phyloP scores from a whole-genome alignment of 2,113 vertebrate genomes.

The Ursus arctos region DNA sequence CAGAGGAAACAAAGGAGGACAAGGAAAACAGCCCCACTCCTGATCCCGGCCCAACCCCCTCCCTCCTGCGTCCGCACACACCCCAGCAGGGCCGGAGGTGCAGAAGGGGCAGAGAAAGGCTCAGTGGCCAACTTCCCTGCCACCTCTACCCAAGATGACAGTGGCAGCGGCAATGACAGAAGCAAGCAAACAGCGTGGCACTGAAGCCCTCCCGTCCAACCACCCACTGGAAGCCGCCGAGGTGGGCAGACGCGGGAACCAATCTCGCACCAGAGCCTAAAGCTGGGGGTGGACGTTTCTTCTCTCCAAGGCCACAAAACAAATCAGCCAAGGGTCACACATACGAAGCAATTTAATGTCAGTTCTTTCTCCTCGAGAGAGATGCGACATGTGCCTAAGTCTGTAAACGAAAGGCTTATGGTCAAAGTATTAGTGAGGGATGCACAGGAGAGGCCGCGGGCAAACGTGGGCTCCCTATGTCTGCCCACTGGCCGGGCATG shows the following conservation, averaged over 20 bases:
- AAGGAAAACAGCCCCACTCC: not conserved
- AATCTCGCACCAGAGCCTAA: not conserved
- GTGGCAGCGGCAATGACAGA: not conserved
- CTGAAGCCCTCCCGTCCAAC: not conserved
- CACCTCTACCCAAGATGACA: constrained; percentile 15
- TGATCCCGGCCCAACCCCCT: not conserved
- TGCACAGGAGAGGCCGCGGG: no score
- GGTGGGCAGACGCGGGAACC: not conserved
- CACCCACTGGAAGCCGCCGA: not conserved
- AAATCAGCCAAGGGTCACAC: not conserved
- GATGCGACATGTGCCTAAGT: not conserved
- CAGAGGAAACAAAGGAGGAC: not conserved
- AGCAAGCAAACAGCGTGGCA: not conserved
- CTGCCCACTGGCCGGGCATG: not conserved
- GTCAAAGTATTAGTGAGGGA: not conserved
- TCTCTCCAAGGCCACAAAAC: not conserved
- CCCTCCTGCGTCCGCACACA: not conserved
- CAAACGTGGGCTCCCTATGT: not conserved
- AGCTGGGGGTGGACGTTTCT: not conserved
- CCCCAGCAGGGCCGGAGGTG: not conserved
- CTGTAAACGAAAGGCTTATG: not conserved
- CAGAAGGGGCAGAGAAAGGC: not conserved
- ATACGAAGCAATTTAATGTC: not conserved
- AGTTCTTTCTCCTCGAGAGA: not conserved
- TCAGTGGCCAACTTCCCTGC: constrained; percentile 32